Base-by-base conservation (phyloP, 37 sponge, comb jelly and placozoan genomes). In the Theonella swinhoei region DNA sequence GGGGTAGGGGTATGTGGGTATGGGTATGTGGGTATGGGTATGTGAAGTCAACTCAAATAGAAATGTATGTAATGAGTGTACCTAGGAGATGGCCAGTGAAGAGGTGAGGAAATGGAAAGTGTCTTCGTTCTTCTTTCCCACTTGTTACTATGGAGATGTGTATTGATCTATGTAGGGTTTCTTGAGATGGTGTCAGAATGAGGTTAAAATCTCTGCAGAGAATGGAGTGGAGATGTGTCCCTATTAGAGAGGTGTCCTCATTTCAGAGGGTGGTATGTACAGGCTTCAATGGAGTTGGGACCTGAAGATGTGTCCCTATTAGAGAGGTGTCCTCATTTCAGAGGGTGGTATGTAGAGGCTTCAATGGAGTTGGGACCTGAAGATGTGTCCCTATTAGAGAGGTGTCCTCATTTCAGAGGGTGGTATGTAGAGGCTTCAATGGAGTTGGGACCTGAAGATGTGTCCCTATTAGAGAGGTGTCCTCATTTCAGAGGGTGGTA, bases 171-270 rank as follows among this genome's bases (percentile, higher is more conserved):
- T 68, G 68, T 25, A 70, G 62, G 28, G 35, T 2, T 3, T 35
- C n/a, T 20, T 28, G 47, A 8, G 62, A 29, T 8, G 86, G 79
- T 1, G 43, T 25, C 30, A 86, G 72, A 37, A 40, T 11, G 20
- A 86, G 43, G 23, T 63, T 70, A 72, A 86, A 68, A 2, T 31
- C 37, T 40, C 86, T 86, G 62, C 32, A 41, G 25, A 36, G 74
- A 72, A 30, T 26, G n/a, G 14, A 33, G 33, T 24, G n/a, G 9
- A 14, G 25, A 32, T 24, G n/a, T n/a, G n/a, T n/a, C n/a, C n/a
- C n/a, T n/a, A n/a, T n/a, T n/a, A n/a, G n/a, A n/a, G n/a, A n/a
- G n/a, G n/a, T n/a, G n/a, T n/a, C n/a, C n/a, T n/a, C n/a, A n/a
- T n/a, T n/a, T n/a, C n/a, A 72, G 25, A 35, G 38, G 39, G 38